Base-by-base conservation (phyloP, 2,888 invertebrate species). In the Archips crataeganus region DNA sequence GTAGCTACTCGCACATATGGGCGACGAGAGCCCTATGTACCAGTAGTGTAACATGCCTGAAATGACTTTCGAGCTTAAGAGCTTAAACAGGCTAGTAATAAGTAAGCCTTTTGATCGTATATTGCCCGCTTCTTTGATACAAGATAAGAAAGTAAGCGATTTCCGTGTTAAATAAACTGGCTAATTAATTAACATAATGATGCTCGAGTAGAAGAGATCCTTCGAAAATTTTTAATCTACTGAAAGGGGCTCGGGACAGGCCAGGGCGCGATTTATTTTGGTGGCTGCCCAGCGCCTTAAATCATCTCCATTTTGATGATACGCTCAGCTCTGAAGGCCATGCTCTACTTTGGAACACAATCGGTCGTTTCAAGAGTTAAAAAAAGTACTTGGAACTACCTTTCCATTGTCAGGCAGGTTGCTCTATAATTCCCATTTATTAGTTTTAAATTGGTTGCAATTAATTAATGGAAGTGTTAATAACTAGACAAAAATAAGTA, bases 181-280 rank as follows among this genome's bases (percentile, higher is more conserved):
- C 65, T 74, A 74, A 74, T 70, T 74, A 74, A 74, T 74, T 74
- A 74, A 65, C 70, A 65, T 74, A 74, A 74, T 74, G 74, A 70
- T 54, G 32, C 63, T 54, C 13, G 49, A 74, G 65, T 65, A 68
- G 67, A 57, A 64, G 62, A 72, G n/a, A n/a, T 61, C 54, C 62
- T 65, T 49, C 54, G 51, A 60, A 74, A 74, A 57, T 73, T 54
- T 73, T 54, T 73, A 73, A 73, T 73, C 68, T 73, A 39, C 47
- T n/a, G 49, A 64, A 49, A 71, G 54, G 70, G 54, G 42, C 54
- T 45, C 36, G 62, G 39, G 42, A 42, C 9, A 32, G 51, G 60
- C 60, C 51, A 49, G 42, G 45, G 63, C 13, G 57, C 10, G 57
- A 49, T 68, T 34, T 47, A 15, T 36, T 45, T 59, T 23, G 59